Base-by-base conservation (phyloP, 2,113 vertebrate genomes). In the Rhabdornis inornatus region DNA sequence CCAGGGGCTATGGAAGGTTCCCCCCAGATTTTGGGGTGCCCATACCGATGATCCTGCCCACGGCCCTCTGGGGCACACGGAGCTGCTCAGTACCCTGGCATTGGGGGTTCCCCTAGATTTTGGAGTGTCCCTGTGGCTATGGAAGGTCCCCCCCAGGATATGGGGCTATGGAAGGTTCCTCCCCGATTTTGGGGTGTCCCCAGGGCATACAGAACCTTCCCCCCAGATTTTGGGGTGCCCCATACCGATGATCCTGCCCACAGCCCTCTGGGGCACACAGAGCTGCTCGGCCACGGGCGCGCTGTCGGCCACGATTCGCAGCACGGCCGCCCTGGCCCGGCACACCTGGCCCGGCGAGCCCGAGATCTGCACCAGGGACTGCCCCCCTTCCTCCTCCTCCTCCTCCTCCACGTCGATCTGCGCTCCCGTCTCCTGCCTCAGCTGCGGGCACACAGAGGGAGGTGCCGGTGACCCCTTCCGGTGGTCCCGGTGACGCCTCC, bases 221-320 rank as follows among this genome's bases (percentile, higher is more conserved):
- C 52, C 9, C 5, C 7, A 2, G n/a, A 3, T 15, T 80, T 42
- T 0, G 76, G 39, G 60, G 47, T 63, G 47, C 27, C 24, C 24
- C 50, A 37, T 94, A 99, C 99, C 99, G 92, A 99, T 99, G 59
- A 99, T 99, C 42, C 99, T 98, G 65, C 99, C 98, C 31, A 99
- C 97, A 4, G 98, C 98, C 3, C 97, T 97, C 91, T 98, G 97
- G 14, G 99, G 99, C 68, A 99, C 98, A 2, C 97, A 96, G 47
- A 99, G 89, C 86, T 98, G 92, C 83, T 99, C 99, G 1, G 85
- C 84, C 87, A 98, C 96, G 0, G 96, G 97, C 20, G 97, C 82
- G 39, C 95, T 98, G 69, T 99, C 98, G 4, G 66, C 95, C 94
- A 98, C 96, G 76, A 99, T 96, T 68, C 98, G 98, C 63, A 98